phyloP scores from a whole-genome alignment of 2,113 vertebrate species.

The Struthio camelus region DNA sequence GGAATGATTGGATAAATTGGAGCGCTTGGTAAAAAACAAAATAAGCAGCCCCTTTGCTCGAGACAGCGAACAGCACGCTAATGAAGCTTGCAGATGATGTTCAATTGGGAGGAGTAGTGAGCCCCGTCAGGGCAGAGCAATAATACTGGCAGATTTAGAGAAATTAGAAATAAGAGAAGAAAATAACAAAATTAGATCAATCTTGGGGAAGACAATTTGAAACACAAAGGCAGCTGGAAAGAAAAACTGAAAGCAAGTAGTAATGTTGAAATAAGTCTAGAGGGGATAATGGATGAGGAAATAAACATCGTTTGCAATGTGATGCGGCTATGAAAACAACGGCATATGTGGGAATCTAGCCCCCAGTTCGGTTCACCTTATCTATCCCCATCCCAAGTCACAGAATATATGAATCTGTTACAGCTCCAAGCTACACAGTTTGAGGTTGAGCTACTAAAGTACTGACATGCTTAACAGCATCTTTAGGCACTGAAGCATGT shows the following conservation, averaged over 20 bases:
- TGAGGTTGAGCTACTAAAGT: neutral
- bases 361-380: neutral
- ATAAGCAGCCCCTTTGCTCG: neutral
- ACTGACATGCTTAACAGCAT: too few species aligned
- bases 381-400: neutral
- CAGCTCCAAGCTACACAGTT: neutral
- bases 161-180: constrained; percentile 57
- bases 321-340: neutral
- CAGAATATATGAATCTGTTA: neutral
- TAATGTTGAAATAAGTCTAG: constrained; percentile 18
- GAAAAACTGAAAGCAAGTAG: constrained; percentile 9
- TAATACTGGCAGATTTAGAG: constrained; percentile 27
- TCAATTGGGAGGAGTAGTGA: constrained; percentile 11
- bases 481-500: neutral
- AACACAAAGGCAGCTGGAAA: constrained; percentile 40
- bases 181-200: constrained; percentile 59
- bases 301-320: neutral
- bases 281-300: constrained; percentile 13
- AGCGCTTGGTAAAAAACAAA: neutral
- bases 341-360: neutral
- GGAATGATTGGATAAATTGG: neutral
- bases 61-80: neutral
- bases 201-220: constrained; percentile 38
- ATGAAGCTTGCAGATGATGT: constrained; percentile 51
- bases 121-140: neutral